Evolutionary conservation across 2,113 vertebrate species (phyloP), one percentile per base, ranked within the genome.

Genomic region (Paralichthys olivaceus): DNA sequence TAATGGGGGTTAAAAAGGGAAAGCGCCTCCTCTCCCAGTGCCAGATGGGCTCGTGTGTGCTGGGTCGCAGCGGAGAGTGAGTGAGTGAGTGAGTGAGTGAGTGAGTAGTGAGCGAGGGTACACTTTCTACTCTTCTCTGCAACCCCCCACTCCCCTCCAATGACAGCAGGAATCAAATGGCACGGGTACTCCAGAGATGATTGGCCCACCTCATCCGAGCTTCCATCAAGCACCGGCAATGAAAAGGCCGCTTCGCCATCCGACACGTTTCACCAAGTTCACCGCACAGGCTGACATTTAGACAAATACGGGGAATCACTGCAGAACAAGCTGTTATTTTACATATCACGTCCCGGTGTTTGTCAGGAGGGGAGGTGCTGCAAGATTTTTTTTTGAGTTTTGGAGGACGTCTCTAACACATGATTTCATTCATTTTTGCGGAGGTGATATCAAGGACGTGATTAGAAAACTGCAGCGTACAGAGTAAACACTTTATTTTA

Each of bases 1-100:
- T 87, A 90, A 91, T 84, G 84, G 85, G 68, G 87, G 87, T 91
- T 90, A 89, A 88, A 88, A 89, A 84, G 80, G 80, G 77, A 89
- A 75, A 84, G 83, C 40, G 4, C 69, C 67, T 47, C 56, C 81
- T 80, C 62, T 76, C 77, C 66, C 82, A 0, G 54, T 55, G 72
- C 87, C 88, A 91, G 91, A 88, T 85, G 84, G 85, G 72, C 68
- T 84, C 0, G 26, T 47, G 64, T 64, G 77, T 19, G 83, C 74
- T 58, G 79, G 70, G 75, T 72, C 29, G 1, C 69, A 62, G 80
- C 45, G 43, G 68, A 28, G 34, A 83, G 83, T 45, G 77, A 82
- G 73, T 32, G 81, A 77, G 51, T 4, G 68, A 56, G 26, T 0
- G 34, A 83, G 83, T 40, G 77, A 82, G 49, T 14, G 56, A 69